Base-by-base conservation (phyloP, 2,797 vertebrate genomes). In the Rhodeus uyekii region DNA sequence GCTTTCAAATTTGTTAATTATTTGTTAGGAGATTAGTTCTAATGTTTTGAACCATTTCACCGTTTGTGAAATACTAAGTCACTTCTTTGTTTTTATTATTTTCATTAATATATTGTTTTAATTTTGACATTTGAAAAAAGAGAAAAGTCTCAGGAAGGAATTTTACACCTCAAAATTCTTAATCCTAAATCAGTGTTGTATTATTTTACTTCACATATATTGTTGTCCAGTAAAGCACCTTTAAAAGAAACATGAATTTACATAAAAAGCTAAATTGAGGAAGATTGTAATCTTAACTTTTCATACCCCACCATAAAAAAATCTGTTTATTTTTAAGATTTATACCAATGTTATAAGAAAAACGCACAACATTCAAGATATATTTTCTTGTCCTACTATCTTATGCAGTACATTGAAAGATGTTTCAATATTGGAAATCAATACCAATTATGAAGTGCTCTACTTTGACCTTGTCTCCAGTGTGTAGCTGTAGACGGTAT, bases 401-500 rank as follows among this genome's bases (percentile, higher is more conserved):
- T 29, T 1, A 27, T 68, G 16, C 24, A 29, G 16, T 71, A 19
- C 5, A 32, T 29, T 18, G 32, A 48, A 72, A 34, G 27, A 48
- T 22, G 18, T 29, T 22, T 72, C 1, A 4, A 13, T 22, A 19
- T 8, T 48, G 42, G 9, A 48, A 22, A 48, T 32, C 29, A 55
- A 14, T 3, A n/a, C 32, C 16, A 53, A 53, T 73, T 71, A 32
- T 14, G 12, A 36, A 53, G 71, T 36, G 22, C 46, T 0, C 39
- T 32, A 22, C 32, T 61, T 36, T 68, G 50, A n/a, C 16, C 61
- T 10, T 13, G 9, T 84, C 22, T 84, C 18, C 18, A n/a, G n/a
- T n/a, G 36, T 60, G 24, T 27, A 86, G 85, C 86, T 18, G 50
- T 16, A 14, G 63, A 22, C 75, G 55, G 36, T 80, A 90, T 92